Evolutionary conservation across 2,113 vertebrate genomes (phyloP), one percentile per base, ranked within the genome.

Genomic region (Phrynosoma platyrhinos): DNA sequence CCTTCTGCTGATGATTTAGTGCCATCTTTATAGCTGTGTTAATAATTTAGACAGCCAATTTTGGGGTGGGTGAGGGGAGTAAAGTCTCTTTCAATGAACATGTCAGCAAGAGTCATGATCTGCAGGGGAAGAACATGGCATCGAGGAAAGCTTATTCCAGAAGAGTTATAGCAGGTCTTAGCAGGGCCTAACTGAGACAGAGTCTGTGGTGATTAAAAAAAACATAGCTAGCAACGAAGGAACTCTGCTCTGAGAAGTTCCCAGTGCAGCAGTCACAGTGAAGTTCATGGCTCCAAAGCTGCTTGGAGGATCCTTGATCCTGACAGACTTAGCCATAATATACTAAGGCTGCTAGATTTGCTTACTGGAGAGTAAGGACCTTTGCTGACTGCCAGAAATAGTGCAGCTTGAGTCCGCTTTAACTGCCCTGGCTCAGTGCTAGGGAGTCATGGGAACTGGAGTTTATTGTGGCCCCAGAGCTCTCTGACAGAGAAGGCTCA

Each of bases 81-180:
- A 89, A 64, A 93, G 89, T 82, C 64, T 88, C 69, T 88, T 14
- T 93, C 91, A 91, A 87, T 95, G 94, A 95, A 94, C 88, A 18
- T 93, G 94, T 94, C 95, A 95, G 93, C 86, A 88, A 92, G 93
- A 95, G 94, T 95, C 96, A 92, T 92, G 95, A 95, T 91, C 83
- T 9, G 13, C 62, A 77, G 75, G 85, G 89, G 85, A 84, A 87
- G 89, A 95, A 94, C 72, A 9, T 85, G 94, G 92, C 91, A 92
- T 10, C 91, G 91, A 94, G 91, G 92, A 94, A 71, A 94, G 82
- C 76, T 88, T 87, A 75, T 81, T 91, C 88, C 86, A 36, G 76
- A 80, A 91, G 90, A 93, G 79, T 93, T 93, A 55, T 86, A 92
- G 75, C 32, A 36, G 87, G 88, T 85, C 2, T 0, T 92, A 86